These are phyloP conservation scores for Iselma pallidipennis DNA, from an alignment of 2,888 invertebrate species.

Conservation along the genomic window DNA sequence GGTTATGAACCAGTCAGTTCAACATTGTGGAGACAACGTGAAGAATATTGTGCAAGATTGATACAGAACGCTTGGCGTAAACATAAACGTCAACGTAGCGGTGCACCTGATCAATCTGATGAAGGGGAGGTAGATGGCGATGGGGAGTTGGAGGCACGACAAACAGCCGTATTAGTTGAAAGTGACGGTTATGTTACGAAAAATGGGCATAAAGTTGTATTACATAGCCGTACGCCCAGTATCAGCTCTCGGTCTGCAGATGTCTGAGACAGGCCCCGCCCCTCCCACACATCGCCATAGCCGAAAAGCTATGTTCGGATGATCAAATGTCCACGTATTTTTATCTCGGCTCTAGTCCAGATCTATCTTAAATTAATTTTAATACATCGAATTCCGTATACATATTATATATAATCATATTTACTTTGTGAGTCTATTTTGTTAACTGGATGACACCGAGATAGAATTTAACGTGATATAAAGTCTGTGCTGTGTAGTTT, in stretches of 20 bases:
- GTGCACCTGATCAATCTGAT: constrained; percentile 61
- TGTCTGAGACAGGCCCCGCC: constrained; percentile 80
- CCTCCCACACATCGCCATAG: constrained; percentile 63
- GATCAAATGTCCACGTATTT: constrained; percentile 39
- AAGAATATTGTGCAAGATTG: constrained; percentile 93
- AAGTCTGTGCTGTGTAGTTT: constrained; percentile 56
- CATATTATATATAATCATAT: constrained; percentile 28
- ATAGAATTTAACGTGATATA: constrained; percentile 46
- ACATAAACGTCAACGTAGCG: constrained; percentile 73
- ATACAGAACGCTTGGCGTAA: constrained; percentile 96
- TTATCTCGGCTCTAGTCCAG: constrained; percentile 41
- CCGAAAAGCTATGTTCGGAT: constrained; percentile 39
- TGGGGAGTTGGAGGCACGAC: constrained; percentile 57
- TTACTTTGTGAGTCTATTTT: constrained; percentile 23
- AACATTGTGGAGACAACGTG: constrained; percentile 93
- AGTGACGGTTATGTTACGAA: constrained; percentile 81
- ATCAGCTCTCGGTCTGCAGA: constrained; percentile 81
- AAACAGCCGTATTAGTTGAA: constrained; percentile 85
- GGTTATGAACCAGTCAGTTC: constrained; percentile 95
- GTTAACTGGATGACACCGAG: constrained; percentile 44
- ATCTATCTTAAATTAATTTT: constrained; percentile 28
- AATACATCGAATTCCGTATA: constrained; percentile 34
- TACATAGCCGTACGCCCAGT: constrained; percentile 85
- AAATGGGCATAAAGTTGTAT: constrained; percentile 89
- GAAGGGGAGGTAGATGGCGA: constrained; percentile 57